phyloP scores from a whole-genome alignment of 2,797 vertebrate genomes.

The Karalla daura region DNA sequence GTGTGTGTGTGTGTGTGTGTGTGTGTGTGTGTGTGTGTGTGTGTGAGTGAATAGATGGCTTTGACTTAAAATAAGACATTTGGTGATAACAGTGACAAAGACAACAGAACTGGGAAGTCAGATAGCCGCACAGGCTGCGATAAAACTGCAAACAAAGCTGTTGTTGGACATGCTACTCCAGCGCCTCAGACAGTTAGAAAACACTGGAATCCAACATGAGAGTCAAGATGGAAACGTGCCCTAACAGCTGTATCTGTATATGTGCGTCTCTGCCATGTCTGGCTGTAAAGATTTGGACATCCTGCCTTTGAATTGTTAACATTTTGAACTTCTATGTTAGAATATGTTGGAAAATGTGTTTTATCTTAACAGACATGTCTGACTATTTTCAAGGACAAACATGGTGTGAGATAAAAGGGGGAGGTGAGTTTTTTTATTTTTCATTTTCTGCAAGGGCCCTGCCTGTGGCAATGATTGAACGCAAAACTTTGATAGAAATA shows the following conservation, averaged over 20 bases:
- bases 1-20: no score
- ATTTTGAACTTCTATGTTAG: no score
- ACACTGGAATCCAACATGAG: conserved; percentile 22
- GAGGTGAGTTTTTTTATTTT: no score
- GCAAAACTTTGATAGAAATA: neutral
- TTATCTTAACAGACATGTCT: no score
- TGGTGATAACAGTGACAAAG: conserved; percentile 50
- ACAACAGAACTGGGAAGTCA: conserved; percentile 30
- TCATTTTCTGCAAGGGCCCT: neutral
- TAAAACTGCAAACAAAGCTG: conserved; percentile 58
- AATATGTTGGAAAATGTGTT: conserved; percentile 8
- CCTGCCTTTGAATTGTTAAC: conserved; percentile 22
- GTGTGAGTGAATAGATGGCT: neutral
- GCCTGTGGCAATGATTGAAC: neutral
- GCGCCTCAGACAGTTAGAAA: conserved; percentile 27
- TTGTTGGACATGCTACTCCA: conserved; percentile 33
- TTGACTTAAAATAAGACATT: conserved; percentile 50
- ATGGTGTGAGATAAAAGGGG: neutral
- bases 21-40: no score
- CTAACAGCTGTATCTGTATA: no score
- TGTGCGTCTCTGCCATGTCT: no score
- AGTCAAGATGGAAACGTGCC: conserved; percentile 16
- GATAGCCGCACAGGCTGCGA: conserved; percentile 48
- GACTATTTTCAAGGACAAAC: conserved; percentile 4
- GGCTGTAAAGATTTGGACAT: conserved; percentile 15